Percentiles rank a stretch among this genome's conserved stretches.
These are phyloP conservation scores for Oscheius sp. DNA, from an alignment of 2,888 invertebrate genomes.

Conservation along the genomic window DNA sequence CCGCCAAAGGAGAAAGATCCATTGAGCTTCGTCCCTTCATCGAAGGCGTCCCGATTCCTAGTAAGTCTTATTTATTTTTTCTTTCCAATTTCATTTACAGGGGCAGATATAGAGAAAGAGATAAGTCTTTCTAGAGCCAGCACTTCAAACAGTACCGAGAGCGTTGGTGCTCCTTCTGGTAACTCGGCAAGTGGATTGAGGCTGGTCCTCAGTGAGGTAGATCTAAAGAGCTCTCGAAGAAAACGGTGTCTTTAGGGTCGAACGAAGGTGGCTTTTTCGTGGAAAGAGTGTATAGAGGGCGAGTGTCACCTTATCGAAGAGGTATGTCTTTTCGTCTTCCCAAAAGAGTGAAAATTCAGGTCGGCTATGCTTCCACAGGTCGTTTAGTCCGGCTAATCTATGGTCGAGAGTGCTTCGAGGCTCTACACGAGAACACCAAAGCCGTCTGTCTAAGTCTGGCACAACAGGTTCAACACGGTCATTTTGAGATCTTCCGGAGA, in stretches of 20 bases:
- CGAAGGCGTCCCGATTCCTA: not conserved
- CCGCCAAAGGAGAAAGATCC: not conserved
- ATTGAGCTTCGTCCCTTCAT: not conserved
- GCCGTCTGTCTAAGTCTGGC: not conserved
- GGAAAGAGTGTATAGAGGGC: not conserved
- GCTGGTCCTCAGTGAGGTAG: not conserved
- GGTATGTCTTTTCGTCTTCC: too few relatives aligned
- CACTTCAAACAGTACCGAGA: too few relatives aligned
- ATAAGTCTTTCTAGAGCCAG: too few relatives aligned
- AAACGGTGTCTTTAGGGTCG: not conserved
- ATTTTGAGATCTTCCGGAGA: slow-evolving; percentile 6
- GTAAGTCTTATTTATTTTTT: not conserved
- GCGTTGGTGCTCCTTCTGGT: not conserved
- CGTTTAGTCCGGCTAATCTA: not conserved
- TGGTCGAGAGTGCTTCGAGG: not conserved
- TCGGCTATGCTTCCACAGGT: not conserved
- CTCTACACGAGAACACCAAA: too few relatives aligned
- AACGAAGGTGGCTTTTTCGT: not conserved
- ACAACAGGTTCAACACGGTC: slow-evolving; percentile 1
- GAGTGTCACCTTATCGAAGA: not conserved
- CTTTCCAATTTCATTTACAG: not conserved
- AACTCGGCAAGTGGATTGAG: not conserved
- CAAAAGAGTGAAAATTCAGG: not conserved
- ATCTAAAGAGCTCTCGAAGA: too few relatives aligned
- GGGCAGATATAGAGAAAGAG: too few relatives aligned